Base-by-base conservation (phyloP, 2,888 invertebrate species). In the Coronaproctus castanopsis region DNA sequence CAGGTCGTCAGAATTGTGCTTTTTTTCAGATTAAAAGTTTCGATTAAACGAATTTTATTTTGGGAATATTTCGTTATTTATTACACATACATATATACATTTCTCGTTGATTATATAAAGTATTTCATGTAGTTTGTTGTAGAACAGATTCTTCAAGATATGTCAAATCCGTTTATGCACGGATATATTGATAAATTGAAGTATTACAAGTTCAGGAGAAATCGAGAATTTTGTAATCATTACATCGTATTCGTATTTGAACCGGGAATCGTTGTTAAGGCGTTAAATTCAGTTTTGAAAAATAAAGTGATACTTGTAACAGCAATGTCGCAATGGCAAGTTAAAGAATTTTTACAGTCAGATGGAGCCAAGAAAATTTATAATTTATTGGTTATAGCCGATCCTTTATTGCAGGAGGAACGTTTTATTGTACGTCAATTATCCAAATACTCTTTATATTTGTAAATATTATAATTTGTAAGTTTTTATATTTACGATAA, bases 261-360 rank as follows among this genome's bases (percentile, higher is more conserved):
- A 24, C 57, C 55, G 19, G 61, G 60, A 51, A 23, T 58, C 2
- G 54, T 54, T 2, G 49, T 21, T 14, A 24, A 55, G 10, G 58
- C 55, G 24, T 56, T 63, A 24, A 60, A 57, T 8, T 53, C 58
- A 5, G 50, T 14, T 3, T 3, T 58, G 20, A 24, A 52, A 1
- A 62, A 20, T 24, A 59, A 21, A 54, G 58, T 87, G 0, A 73
- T 86, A 1, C 70, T 86, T 1, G 74, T 85, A 0, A 78, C 85
- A 0, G 75, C 79, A 65, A 83, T 84, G 1, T 80, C 84, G 0
- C 83, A 83, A 66, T 86, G 85, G 85, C 79, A 80, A 23, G 77
- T 86, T 1, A 78, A 80, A 60, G 83, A 85, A 67, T 86, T 83
- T 71, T 69, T 86, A 20, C 71, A 77, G 1, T 78, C 78, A 21